phyloP scores from a whole-genome alignment of 2,113 vertebrate species.

The Otocyon megalotis region DNA sequence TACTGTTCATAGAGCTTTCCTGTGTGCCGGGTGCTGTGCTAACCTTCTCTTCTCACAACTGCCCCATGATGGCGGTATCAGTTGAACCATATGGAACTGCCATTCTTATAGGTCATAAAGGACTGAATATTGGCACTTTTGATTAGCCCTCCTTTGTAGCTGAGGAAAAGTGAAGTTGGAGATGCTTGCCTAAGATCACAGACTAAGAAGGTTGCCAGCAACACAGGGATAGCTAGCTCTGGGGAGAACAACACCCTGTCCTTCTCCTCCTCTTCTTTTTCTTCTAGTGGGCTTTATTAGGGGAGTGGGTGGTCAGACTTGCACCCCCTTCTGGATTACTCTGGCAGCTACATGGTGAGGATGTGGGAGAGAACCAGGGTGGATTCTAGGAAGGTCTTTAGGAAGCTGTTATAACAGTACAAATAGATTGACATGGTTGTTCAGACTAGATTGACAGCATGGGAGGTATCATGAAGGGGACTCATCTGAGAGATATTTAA shows the following conservation, averaged over 20 bases:
- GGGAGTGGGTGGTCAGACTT: not conserved
- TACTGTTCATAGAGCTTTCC: not conserved
- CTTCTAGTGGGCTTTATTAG: not conserved
- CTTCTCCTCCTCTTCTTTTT: not conserved
- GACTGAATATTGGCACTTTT: not conserved
- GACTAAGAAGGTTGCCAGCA: not conserved
- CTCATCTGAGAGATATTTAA: not conserved
- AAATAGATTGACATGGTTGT: not conserved
- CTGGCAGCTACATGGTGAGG: not conserved
- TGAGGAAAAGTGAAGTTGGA: not conserved
- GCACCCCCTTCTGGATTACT: not conserved
- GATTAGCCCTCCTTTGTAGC: not conserved
- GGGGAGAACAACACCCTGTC: not conserved
- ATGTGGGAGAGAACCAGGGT: not conserved
- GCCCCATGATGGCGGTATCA: not conserved
- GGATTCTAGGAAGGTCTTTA: not conserved
- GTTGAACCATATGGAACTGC: not conserved
- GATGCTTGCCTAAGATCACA: not conserved
- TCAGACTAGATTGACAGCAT: not conserved
- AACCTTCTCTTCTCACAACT: not conserved
- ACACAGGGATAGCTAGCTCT: not conserved
- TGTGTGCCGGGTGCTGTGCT: not conserved
- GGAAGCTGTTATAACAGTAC: not conserved
- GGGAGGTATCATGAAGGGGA: not conserved
- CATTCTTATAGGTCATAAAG: not conserved